These are phyloP conservation scores for Bovichtus diacanthus DNA, from an alignment of 2,797 vertebrate genomes.

Conservation along the genomic window DNA sequence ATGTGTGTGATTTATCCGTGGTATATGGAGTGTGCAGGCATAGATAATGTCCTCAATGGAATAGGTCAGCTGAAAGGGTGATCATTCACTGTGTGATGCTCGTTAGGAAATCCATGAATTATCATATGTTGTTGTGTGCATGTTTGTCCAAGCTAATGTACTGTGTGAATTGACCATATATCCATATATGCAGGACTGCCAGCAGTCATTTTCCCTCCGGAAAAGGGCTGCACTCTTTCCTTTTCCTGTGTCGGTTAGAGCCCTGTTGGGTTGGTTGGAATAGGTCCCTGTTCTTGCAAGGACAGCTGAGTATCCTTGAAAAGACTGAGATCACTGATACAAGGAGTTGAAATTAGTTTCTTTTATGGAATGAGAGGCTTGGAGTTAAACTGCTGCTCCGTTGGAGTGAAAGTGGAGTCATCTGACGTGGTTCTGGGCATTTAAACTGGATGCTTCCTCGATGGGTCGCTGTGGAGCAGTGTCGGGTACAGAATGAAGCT, in stretches of 20 bases:
- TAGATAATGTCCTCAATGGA: background rate
- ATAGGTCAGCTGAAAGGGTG: background rate
- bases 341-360: background rate
- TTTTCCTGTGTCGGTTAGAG: background rate
- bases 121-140: background rate
- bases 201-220: background rate
- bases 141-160: conserved; percentile 38
- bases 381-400: background rate
- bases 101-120: conserved; percentile 21
- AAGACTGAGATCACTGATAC: background rate
- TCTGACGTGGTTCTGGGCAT: background rate
- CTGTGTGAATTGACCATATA: conserved; percentile 7
- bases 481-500: no score
- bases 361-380: background rate
- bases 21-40: conserved; percentile 12
- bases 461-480: background rate
- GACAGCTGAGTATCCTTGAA: background rate
- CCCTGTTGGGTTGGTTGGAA: background rate
- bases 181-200: conserved; percentile 6
- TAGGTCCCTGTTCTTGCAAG: background rate
- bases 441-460: background rate
- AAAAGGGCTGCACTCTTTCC: background rate
- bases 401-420: background rate
- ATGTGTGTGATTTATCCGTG: background rate
- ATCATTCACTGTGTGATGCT: conserved; percentile 3